A percentile compares a stretch with the other conserved stretches of the same genome.
These are phyloP conservation scores for Silurus glanis DNA, from an alignment of 2,113 vertebrate genomes.

Conservation along the genomic window DNA sequence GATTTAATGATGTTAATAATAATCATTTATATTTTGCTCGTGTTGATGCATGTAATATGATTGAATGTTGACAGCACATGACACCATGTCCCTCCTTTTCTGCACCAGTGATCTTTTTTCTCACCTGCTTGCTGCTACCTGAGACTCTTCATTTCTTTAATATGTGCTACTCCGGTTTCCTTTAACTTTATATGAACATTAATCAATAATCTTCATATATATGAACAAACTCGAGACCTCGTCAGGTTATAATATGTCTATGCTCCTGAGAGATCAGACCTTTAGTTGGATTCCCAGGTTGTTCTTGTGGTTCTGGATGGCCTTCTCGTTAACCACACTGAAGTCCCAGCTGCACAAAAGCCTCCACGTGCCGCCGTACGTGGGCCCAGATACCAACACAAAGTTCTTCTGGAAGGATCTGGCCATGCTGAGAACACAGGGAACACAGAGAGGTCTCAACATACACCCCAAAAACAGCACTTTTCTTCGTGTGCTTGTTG, in stretches of 20 bases:
- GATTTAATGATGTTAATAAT: too few species aligned
- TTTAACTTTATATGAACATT: neutral
- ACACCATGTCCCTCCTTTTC: neutral
- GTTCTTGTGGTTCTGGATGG: constrained; percentile 83
- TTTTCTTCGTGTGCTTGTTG: neutral
- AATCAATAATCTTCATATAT: neutral
- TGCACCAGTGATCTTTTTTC: neutral
- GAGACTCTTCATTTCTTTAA: neutral
- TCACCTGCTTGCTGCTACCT: neutral
- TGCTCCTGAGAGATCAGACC: constrained; percentile 64
- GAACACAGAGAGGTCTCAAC: neutral
- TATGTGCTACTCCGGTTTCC: neutral
- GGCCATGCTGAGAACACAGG: constrained; percentile 76
- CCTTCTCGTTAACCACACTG: constrained; percentile 80
- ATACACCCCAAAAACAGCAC: neutral
- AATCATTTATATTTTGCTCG: neutral
- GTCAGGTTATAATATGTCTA: neutral
- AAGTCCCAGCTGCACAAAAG: constrained; percentile 94
- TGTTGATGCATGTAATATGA: neutral
- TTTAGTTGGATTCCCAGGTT: constrained; percentile 86
- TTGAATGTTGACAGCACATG: neutral
- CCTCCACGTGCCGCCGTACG: constrained; percentile 75
- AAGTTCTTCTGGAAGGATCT: constrained; percentile 83
- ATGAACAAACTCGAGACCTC: neutral
- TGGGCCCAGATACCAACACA: constrained; percentile 58